Evolutionary conservation across 2,888 invertebrate genomes (phyloP), one percentile per base, ranked within the genome.

Genomic region (Ochropleura leucogaster): DNA sequence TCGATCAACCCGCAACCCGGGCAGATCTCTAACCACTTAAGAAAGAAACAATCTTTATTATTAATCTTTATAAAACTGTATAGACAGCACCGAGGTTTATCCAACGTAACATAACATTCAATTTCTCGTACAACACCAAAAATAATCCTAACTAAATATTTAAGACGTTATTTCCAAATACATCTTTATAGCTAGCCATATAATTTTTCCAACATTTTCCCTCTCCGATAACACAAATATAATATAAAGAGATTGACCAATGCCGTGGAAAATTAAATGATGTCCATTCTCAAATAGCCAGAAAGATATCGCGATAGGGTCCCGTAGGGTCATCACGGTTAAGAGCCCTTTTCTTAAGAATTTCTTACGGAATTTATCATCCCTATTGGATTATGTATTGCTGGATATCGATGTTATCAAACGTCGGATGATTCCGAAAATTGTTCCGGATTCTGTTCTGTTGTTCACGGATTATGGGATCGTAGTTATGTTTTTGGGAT

Each of bases 181-280:
- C 63, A 76, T 86, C 44, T 84, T 74, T 63, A 79, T 77, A 82
- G 64, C 59, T 12, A 63, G 68, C 66, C 53, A 60, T 73, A 82
- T 85, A 82, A 79, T 87, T 82, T 82, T 80, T 74, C 74, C 59
- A 75, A 74, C 60, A 82, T 85, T 81, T 82, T 82, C 68, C 80
- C 77, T 75, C 72, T 64, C 73, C 64, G 84, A 83, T 85, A 81
- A 79, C 75, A 72, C 75, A 81, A 88, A 85, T 89, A 86, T 85
- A 72, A 81, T 77, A 80, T 88, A 85, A 87, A 86, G 73, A 83
- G 85, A 88, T 87, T 87, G 90, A 77, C 77, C 90, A 89, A 87
- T 86, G 86, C 80, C 72, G 81, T 87, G 90, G 91, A 91, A 92
- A 90, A 90, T 90, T 89, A 89, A 89, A 91, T 82, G 86, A 85